Evolutionary conservation across 2,888 invertebrate genomes (phyloP).

Genomic region (Drosophila colorata): DNA sequence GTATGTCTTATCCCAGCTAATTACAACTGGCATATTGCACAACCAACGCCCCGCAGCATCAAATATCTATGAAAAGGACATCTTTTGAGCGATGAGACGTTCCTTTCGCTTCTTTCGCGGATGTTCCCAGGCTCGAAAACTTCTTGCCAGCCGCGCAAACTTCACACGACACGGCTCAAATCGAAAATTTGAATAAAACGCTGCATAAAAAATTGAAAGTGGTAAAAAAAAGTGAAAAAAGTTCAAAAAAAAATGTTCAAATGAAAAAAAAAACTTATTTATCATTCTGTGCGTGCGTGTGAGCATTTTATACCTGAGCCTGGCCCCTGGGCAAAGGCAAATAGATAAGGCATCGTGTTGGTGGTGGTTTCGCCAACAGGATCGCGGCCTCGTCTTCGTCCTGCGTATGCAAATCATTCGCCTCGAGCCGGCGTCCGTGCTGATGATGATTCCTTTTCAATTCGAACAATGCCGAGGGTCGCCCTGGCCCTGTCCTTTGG

Average conservation of each 20-base stretch:
- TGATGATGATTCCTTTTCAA: constrained; percentile 73
- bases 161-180: constrained; percentile 68
- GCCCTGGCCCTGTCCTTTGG: constrained; percentile 60
- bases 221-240: constrained; percentile 81
- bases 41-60: constrained; percentile 40
- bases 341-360: constrained; percentile 75
- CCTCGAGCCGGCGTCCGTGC: constrained; percentile 36
- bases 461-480: constrained; percentile 73
- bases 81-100: constrained; percentile 22
- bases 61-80: constrained; percentile 59
- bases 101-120: constrained; percentile 40
- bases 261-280: constrained; percentile 73
- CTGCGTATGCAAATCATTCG: constrained; percentile 80
- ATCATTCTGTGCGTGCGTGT: constrained; percentile 66
- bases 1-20: constrained; percentile 37
- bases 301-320: constrained; percentile 65
- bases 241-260: constrained; percentile 65
- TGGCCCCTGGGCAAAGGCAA: constrained; percentile 56
- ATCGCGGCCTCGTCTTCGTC: constrained; percentile 35
- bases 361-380: constrained; percentile 51
- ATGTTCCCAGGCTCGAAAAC: constrained; percentile 77
- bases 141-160: constrained; percentile 52
- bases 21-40: constrained; percentile 40
- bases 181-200: constrained; percentile 73
- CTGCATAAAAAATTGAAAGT: constrained; percentile 76